Conservation (phyloP, 1,140 invertebrate species). For the Lerema accius region DNA sequence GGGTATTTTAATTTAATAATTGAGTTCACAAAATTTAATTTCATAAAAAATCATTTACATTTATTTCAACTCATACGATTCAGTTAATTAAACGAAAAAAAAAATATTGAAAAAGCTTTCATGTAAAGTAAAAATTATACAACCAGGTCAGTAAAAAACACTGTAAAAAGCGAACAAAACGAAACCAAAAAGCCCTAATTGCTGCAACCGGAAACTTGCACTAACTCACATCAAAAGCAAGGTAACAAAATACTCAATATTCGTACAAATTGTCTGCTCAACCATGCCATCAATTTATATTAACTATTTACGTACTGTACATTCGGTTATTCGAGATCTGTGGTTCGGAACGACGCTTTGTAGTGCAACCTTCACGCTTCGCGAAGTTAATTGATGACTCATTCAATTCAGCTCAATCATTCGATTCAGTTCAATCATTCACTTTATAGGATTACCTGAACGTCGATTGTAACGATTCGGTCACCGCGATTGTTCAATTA, state of each 20-base stretch:
- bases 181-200: too few relatives aligned
- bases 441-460: conserved; percentile 26
- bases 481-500: conserved; percentile 23
- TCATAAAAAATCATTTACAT: too few relatives aligned
- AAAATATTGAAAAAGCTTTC: too few relatives aligned
- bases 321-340: conserved; percentile 2
- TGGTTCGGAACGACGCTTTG: conserved; percentile 19
- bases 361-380: conserved; percentile 28
- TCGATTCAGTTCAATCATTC: conserved; percentile 35
- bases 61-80: too few relatives aligned
- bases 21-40: too few relatives aligned
- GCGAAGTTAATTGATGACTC: conserved; percentile 19
- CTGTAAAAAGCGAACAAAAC: too few relatives aligned
- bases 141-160: too few relatives aligned
- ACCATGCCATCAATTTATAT: conserved; percentile 1
- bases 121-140: too few relatives aligned
- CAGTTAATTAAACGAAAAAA: too few relatives aligned
- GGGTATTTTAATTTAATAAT: too few relatives aligned
- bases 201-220: background rate
- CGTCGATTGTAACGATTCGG: conserved; percentile 19
- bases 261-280: conserved; percentile 1
- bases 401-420: conserved; percentile 25
- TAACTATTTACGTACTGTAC: background rate
- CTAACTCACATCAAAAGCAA: background rate
- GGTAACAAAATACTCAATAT: conserved; percentile 22